Evolutionary conservation across 2,797 vertebrate species (phyloP), one percentile per base, ranked within the genome.

Genomic region (Percopsis omiscomaycus): DNA sequence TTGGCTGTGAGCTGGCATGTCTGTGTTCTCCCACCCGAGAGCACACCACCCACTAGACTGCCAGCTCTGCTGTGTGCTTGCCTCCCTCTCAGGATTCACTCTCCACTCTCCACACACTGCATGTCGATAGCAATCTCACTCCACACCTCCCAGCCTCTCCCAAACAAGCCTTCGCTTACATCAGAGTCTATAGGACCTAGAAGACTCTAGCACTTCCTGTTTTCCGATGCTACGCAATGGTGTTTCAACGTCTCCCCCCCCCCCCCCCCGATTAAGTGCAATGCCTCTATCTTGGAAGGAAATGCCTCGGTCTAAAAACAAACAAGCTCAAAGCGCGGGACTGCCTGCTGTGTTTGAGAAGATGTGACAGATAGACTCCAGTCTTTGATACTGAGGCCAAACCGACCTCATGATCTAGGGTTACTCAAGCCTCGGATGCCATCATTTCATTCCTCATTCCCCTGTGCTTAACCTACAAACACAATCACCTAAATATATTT

Each of bases 261-360:
- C 64, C 79, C 50, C 45, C 60, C 59, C 60, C 61, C n/a, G 48
- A 77, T 75, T 68, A 79, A 68, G 67, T 66, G 48, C 22, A 3
- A 73, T 59, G 28, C 68, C 62, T 55, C 69, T 77, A 66, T 82
- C 73, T 59, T 61, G 47, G 75, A 72, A 84, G 86, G 89, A 92
- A 90, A 89, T 88, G 58, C 88, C 84, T 71, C 55, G 11, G 61
- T 68, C 62, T 68, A 30, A 84, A 86, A 88, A 80, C 80, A 91
- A 89, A 87, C 85, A 84, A 69, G 56, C 60, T 59, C 59, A 66
- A 61, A 61, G 77, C 74, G 70, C 71, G 60, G 69, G 72, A 78
- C 47, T 6, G 51, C 42, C 6, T 30, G 59, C 49, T 77, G 64
- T 69, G 72, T 84, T 76, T 77, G 71, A 67, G 59, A 59, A 30